Evolutionary conservation across 2,888 invertebrate species (phyloP).

Genomic region (Folsomia manolachei): DNA sequence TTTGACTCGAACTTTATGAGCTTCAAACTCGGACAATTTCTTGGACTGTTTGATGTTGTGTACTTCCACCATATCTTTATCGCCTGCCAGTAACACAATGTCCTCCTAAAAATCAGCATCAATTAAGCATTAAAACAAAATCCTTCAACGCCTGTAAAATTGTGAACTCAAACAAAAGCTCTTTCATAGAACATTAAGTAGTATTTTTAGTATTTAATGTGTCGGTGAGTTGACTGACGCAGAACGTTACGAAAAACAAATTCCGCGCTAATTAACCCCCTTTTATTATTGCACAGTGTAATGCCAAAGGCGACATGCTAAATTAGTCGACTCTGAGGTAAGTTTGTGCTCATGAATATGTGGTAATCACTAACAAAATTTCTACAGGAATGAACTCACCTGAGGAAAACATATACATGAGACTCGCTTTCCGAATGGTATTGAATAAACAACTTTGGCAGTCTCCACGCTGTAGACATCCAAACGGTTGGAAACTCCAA

Average conservation of each 20-base stretch:
- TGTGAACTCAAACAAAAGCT: too few relatives aligned
- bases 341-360: slow-evolving; percentile 22
- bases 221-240: slow-evolving; percentile 37
- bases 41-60: slow-evolving; percentile 45
- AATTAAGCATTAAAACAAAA: too few relatives aligned
- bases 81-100: slow-evolving; percentile 67
- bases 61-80: slow-evolving; percentile 65
- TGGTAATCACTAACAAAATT: slow-evolving; percentile 60
- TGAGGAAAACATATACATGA: slow-evolving; percentile 68
- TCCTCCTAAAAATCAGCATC: slow-evolving; percentile 59
- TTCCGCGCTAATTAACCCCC: slow-evolving; percentile 38
- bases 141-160: background rate
- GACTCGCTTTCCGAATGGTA: slow-evolving; percentile 68
- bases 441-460: slow-evolving; percentile 68
- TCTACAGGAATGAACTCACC: slow-evolving; percentile 59
- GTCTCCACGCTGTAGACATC: slow-evolving; percentile 78
- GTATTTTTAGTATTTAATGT: slow-evolving; percentile 16
- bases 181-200: too few relatives aligned
- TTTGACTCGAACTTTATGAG: slow-evolving; percentile 50
- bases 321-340: slow-evolving; percentile 30
- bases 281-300: slow-evolving; percentile 38
- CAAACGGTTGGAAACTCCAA: slow-evolving; percentile 68
- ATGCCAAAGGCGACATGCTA: slow-evolving; percentile 28
- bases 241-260: slow-evolving; percentile 15
- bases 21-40: slow-evolving; percentile 45